Conservation (phyloP, 2,113 vertebrate genomes). For the Gopherus evgoodei region DNA sequence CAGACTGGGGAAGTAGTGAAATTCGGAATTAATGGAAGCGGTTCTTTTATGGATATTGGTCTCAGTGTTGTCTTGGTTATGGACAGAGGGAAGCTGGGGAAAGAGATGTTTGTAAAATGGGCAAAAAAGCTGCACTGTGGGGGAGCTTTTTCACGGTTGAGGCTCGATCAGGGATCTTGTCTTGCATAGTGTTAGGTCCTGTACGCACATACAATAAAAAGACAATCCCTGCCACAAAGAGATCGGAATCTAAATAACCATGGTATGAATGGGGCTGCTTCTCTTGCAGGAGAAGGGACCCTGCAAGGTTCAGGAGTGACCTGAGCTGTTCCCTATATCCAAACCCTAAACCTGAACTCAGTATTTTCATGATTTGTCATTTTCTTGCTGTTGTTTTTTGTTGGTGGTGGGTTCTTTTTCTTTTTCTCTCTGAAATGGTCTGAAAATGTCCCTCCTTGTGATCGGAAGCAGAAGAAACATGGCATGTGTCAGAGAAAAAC, state of each 20-base stretch:
- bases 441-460: fast-evolving
- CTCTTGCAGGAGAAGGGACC: fast-evolving
- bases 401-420: no score
- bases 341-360: background rate
- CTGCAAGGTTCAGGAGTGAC: fast-evolving
- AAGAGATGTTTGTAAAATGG: background rate
- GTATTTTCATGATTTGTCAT: fast-evolving
- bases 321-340: background rate
- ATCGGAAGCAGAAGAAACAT: background rate
- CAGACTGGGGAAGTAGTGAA: constrained; percentile 44
- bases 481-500: no score
- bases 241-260: background rate
- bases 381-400: background rate
- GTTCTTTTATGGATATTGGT: constrained; percentile 62
- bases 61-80: constrained; percentile 58
- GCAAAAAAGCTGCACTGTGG: constrained; percentile 16
- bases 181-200: fast-evolving
- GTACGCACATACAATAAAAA: background rate
- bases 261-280: background rate
- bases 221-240: background rate
- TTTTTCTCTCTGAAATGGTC: background rate
- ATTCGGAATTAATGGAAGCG: constrained; percentile 67
- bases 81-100: background rate
- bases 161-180: fast-evolving
- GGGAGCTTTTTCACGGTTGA: fast-evolving